A percentile compares a stretch with the other conserved stretches of the same genome.
phyloP scores from a whole-genome alignment of 2,888 invertebrate genomes.

The Brachycybe producta region DNA sequence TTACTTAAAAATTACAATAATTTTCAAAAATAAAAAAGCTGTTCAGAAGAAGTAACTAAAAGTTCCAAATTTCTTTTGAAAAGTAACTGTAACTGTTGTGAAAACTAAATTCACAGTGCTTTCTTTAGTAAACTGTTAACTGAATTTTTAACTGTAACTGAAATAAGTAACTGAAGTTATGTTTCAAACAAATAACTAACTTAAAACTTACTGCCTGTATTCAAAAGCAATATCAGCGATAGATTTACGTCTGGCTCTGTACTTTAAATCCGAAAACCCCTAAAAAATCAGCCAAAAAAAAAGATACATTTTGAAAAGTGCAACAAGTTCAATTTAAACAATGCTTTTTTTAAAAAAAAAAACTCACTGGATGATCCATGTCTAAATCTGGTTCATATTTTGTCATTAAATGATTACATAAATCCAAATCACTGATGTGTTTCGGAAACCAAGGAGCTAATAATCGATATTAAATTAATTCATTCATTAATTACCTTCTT shows the following conservation, averaged over 20 bases:
- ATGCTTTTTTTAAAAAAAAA: neutral
- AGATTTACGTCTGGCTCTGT: conserved; percentile 80
- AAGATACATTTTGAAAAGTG: conserved; percentile 2
- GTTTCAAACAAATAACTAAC: neutral
- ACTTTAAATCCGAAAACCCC: conserved; percentile 90
- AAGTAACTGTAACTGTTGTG: neutral
- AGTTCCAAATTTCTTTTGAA: neutral
- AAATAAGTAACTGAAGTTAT: too few relatives aligned
- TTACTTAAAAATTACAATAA: too few relatives aligned
- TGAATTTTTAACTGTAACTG: too few relatives aligned
- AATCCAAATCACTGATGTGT: conserved; percentile 87
- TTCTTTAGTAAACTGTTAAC: too few relatives aligned
- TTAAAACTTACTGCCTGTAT: conserved; percentile 66
- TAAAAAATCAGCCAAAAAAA: conserved; percentile 22
- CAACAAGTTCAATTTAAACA: neutral
- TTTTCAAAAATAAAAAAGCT: too few relatives aligned
- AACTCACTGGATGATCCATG: conserved; percentile 73
- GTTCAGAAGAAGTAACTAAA: too few relatives aligned
- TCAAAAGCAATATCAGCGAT: conserved; percentile 95
- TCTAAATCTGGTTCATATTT: conserved; percentile 97
- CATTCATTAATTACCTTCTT: neutral
- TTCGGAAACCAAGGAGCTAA: conserved; percentile 86
- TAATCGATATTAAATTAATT: conserved; percentile 5
- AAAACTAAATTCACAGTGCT: neutral
- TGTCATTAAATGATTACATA: conserved; percentile 95